phyloP scores from a whole-genome alignment of 2,888 invertebrate genomes.

The Athrips mouffetella region DNA sequence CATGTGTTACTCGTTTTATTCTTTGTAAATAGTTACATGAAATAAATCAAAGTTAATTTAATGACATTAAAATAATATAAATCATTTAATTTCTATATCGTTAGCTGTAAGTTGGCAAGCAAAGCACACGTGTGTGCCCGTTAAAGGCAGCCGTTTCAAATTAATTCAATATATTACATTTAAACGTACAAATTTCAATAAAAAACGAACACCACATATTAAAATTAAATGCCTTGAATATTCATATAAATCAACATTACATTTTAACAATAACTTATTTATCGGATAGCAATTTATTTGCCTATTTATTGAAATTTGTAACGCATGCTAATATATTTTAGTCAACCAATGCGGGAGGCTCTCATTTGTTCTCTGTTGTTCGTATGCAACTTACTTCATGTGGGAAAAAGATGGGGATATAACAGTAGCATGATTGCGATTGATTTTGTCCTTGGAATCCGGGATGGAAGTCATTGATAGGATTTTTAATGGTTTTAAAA shows the following conservation, averaged over 20 bases:
- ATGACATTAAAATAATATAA: not conserved
- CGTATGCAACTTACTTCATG: constrained; percentile 28
- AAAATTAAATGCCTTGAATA: constrained; percentile 67
- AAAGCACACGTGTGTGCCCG: not conserved
- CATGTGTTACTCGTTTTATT: too few relatives aligned
- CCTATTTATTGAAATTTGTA: constrained; percentile 76
- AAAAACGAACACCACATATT: constrained; percentile 42
- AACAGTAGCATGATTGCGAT: constrained; percentile 43
- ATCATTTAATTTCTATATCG: not conserved
- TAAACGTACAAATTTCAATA: constrained; percentile 5
- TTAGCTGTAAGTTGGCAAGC: too few relatives aligned
- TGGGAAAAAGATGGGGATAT: constrained; percentile 48
- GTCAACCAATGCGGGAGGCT: constrained; percentile 33
- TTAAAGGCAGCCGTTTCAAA: constrained; percentile 19
- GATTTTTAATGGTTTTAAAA: constrained; percentile 74
- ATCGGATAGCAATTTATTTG: constrained; percentile 73
- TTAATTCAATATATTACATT: constrained; percentile 34
- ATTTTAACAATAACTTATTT: constrained; percentile 64
- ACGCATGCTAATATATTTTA: constrained; percentile 60
- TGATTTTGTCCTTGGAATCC: constrained; percentile 54
- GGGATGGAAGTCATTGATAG: constrained; percentile 68
- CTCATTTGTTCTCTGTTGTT: constrained; percentile 46
- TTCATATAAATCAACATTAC: constrained; percentile 76
- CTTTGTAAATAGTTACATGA: too few relatives aligned
- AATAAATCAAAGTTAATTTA: too few relatives aligned